Percentiles rank a stretch among this genome's conserved stretches.
These are phyloP conservation scores for Harpegnathos saltator DNA, from an alignment of 1,140 invertebrate genomes.

Conservation along the genomic window DNA sequence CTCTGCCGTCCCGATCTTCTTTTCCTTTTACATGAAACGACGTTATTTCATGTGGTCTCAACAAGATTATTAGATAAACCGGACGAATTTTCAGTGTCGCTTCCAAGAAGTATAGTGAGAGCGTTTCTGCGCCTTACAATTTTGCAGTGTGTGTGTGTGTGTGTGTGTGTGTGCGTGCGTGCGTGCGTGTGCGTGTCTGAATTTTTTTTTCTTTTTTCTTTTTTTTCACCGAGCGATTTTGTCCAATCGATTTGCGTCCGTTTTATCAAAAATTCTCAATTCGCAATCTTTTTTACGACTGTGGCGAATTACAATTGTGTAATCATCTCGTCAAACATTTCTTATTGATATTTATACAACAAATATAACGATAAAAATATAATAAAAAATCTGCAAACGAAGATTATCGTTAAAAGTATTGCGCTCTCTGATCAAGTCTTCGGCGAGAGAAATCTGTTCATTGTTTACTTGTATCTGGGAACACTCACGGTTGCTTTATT, in stretches of 20 bases:
- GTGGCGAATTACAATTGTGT: not conserved
- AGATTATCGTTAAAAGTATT: not conserved
- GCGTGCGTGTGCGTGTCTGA: too few species aligned
- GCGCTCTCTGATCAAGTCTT: not conserved
- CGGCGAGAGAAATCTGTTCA: not conserved
- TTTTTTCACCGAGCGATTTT: not conserved
- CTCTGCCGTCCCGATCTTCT: not conserved
- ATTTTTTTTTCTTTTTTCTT: too few species aligned
- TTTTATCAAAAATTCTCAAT: not conserved
- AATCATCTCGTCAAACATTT: not conserved
- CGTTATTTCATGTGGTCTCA: not conserved
- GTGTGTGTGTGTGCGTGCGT: too few species aligned
- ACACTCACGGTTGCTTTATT: conserved; percentile 30
- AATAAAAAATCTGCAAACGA: not conserved
- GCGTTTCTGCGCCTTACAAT: not conserved
- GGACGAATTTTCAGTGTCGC: not conserved
- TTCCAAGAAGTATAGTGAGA: not conserved
- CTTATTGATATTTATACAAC: conserved; percentile 5
- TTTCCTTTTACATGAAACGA: not conserved
- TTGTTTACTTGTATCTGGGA: conserved; percentile 32
- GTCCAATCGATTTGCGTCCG: not conserved
- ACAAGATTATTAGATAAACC: conserved; percentile 23
- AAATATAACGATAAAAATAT: not conserved
- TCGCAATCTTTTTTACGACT: not conserved
- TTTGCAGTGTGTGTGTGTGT: not conserved